Conservation (phyloP, 1,140 invertebrate genomes). For the Agrilus planipennis region DNA sequence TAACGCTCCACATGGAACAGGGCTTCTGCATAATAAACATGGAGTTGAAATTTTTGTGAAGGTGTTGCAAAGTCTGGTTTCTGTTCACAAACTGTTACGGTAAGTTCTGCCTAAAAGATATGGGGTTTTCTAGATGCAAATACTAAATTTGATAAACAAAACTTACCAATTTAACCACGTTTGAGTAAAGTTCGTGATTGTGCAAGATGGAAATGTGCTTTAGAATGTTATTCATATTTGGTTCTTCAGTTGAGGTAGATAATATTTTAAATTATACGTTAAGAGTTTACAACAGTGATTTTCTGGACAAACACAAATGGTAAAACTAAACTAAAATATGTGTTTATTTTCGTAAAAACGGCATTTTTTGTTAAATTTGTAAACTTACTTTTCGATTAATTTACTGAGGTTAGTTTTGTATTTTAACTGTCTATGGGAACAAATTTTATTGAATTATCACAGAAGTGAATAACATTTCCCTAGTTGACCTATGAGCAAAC, state of each 20-base stretch:
- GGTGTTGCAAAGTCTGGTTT: constrained; percentile 44
- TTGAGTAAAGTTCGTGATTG: constrained; percentile 45
- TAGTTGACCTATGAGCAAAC: no score
- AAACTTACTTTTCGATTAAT: no score
- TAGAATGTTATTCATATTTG: constrained; percentile 37
- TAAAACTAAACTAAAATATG: no score
- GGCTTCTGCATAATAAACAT: constrained; percentile 56
- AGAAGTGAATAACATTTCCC: no score
- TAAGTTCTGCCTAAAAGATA: constrained; percentile 46
- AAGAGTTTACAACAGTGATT: no score
- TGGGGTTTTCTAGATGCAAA: constrained; percentile 4
- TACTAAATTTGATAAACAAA: constrained; percentile 4
- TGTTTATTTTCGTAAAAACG: no score
- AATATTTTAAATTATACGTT: no score
- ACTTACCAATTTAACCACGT: constrained; percentile 43
- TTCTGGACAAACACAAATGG: no score
- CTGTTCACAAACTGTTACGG: constrained; percentile 52
- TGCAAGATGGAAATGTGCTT: constrained; percentile 47
- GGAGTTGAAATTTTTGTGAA: constrained; percentile 48
- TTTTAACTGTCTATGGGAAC: no score
- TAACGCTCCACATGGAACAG: constrained; percentile 52
- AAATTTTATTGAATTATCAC: no score
- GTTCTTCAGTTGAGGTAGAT: neutral
- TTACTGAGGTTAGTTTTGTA: no score
- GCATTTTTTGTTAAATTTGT: no score